Conservation (phyloP, 2,888 invertebrate species). For the Odontomyia ornata region DNA sequence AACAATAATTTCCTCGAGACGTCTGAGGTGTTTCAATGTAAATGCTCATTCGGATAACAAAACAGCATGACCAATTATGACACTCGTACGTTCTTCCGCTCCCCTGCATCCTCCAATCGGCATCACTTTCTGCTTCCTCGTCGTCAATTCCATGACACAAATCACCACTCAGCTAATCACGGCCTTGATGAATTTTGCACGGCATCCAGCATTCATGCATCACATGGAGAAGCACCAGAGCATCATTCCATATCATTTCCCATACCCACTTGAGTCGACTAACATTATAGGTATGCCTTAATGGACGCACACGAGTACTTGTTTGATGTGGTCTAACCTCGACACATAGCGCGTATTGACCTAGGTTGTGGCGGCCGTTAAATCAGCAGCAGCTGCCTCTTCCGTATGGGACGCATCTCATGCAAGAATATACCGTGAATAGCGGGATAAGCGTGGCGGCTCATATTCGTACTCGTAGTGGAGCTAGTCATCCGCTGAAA, state of each 20-base stretch:
- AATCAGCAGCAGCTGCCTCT: not conserved
- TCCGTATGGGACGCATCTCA: not conserved
- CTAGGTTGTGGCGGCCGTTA: not conserved
- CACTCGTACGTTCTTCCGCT: not conserved
- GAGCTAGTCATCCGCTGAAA: not conserved
- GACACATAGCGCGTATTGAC: conserved; percentile 10
- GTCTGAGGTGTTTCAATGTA: no score
- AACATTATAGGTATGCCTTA: no score
- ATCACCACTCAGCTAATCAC: conserved; percentile 28
- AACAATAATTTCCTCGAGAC: no score
- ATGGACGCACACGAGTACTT: not conserved
- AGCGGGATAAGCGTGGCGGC: no score
- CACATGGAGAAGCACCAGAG: not conserved
- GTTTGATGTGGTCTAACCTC: conserved; percentile 5
- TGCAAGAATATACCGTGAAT: not conserved
- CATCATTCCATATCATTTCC: conserved; percentile 9
- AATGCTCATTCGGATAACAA: no score
- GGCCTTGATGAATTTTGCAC: conserved; percentile 36
- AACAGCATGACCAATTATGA: no score
- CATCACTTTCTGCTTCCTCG: not conserved
- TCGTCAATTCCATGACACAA: conserved; percentile 13
- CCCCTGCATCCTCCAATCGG: not conserved
- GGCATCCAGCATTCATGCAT: conserved; percentile 9
- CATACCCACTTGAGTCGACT: not conserved
- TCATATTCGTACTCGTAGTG: not conserved